phyloP scores from a whole-genome alignment of 2,113 vertebrate genomes.

The Pygathrix nemaeus region DNA sequence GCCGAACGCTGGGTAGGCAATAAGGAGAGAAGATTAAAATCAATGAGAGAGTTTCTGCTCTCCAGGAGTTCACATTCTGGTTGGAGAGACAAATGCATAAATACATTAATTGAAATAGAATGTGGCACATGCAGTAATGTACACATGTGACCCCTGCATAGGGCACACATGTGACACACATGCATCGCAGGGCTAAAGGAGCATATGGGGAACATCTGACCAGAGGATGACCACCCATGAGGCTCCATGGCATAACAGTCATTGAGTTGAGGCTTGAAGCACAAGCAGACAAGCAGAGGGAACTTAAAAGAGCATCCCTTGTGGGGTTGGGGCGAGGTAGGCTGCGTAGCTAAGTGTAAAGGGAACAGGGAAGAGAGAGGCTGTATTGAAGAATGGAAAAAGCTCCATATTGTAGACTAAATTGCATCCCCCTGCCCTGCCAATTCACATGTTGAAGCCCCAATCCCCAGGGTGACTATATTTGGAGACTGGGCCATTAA shows the following conservation, averaged over 20 bases:
- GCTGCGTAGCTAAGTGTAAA: not conserved
- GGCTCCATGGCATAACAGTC: not conserved
- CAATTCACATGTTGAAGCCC: not conserved
- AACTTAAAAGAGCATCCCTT: not conserved
- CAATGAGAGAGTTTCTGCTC: not conserved
- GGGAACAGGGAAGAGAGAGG: not conserved
- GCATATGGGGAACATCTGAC: not conserved
- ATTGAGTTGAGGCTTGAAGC: not conserved
- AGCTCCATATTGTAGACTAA: not conserved
- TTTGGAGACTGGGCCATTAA: not conserved
- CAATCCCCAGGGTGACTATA: not conserved
- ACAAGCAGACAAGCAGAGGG: not conserved
- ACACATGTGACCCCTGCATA: not conserved
- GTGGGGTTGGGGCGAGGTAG: not conserved
- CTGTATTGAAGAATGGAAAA: not conserved
- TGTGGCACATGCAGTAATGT: not conserved
- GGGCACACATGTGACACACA: not conserved
- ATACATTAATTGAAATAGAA: not conserved
- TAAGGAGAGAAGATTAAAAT: not conserved
- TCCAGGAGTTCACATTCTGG: constrained; percentile 4
- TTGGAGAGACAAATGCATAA: not conserved
- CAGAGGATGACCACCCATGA: not conserved
- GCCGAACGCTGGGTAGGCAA: not conserved
- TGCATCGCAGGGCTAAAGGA: not conserved
- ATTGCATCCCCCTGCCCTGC: not conserved